Evolutionary conservation across 2,797 vertebrate genomes (phyloP), one percentile per base, ranked within the genome.

Genomic region (Characodon lateralis): DNA sequence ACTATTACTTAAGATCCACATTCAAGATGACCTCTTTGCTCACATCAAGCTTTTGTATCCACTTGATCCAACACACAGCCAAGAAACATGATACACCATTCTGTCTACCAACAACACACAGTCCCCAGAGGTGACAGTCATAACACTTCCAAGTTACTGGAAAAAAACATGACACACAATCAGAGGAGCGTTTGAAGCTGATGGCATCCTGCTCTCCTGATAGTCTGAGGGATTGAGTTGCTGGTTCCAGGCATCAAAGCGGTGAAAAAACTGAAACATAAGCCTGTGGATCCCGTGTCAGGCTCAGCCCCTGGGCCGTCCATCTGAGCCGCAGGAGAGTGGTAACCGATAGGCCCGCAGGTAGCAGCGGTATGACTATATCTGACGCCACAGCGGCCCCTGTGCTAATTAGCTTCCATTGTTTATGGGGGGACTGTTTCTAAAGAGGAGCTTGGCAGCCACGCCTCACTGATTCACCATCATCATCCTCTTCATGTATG

Each of bases 201-300:
- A 70, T 89, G 92, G 94, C 92, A 94, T 94, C 92, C 92, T 95
- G 92, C 93, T 93, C 93, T 94, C 87, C 85, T 74, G 78, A 74
- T 88, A 84, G 87, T 76, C 81, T 74, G 74, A 87, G 84, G 90
- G 93, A 94, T 96, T 87, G 85, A 73, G 91, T 95, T 95, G 90
- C 94, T 76, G 74, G 88, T 94, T 93, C 90, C 90, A 85, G 92
- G 93, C 93, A 93, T 91, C 88, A 90, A 90, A 91, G 93, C 74
- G 93, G 94, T 94, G 93, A 95, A 96, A 95, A 95, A 82, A 61
- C 80, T 95, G 95, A 95, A 96, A 95, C 90, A 82, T 83, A 93
- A 95, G 89, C 91, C 85, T 12, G 75, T 89, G 94, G 95, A 96
- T 96, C 95, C 93, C 92, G 86, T 96, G 93, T 94, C 95, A 85